Evolutionary conservation across 2,888 invertebrate species (phyloP).

Genomic region (Drosophila nr. medialis): DNA sequence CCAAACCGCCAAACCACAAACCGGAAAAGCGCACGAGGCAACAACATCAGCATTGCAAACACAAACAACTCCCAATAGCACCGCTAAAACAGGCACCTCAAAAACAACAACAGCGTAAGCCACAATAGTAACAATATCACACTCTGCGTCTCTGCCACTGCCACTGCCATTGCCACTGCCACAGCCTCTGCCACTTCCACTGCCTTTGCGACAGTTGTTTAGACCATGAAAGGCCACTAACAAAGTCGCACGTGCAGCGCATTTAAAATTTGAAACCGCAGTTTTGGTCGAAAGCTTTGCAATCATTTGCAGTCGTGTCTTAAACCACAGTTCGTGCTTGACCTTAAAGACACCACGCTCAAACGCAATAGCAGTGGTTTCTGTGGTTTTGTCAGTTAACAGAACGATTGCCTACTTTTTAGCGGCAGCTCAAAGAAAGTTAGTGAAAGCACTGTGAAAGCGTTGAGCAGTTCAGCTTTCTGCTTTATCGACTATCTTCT

Average conservation of each 20-base stretch:
- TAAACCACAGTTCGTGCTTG: conserved; percentile 25
- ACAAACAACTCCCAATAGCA: conserved; percentile 18
- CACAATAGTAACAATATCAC: conserved; percentile 42
- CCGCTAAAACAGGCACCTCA: conserved; percentile 14
- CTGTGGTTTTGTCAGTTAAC: conserved; percentile 2
- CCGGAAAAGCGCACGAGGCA: conserved; percentile 68
- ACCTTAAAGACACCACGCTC: not conserved
- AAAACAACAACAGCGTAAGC: conserved; percentile 13
- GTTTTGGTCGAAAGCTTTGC: conserved; percentile 36
- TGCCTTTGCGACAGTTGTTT: conserved; percentile 51
- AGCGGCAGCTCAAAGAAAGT: conserved; percentile 5
- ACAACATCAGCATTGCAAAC: conserved; percentile 2
- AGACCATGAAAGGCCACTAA: conserved; percentile 54
- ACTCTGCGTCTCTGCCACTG: conserved; percentile 9
- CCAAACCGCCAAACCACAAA: conserved; percentile 53
- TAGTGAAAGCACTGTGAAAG: conserved; percentile 34
- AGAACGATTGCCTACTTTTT: conserved; percentile 33
- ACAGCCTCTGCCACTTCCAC: conserved; percentile 26
- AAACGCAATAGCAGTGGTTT: conserved; percentile 1
- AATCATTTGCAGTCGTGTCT: conserved; percentile 12
- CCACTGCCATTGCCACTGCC: conserved; percentile 14
- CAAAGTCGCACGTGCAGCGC: conserved; percentile 50
- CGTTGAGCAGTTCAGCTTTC: conserved; percentile 3
- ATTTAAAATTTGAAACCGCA: conserved; percentile 34
- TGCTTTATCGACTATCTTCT: not conserved